These are phyloP conservation scores for Bombus ignitus DNA, from an alignment of 1,140 invertebrate genomes.

Conservation along the genomic window DNA sequence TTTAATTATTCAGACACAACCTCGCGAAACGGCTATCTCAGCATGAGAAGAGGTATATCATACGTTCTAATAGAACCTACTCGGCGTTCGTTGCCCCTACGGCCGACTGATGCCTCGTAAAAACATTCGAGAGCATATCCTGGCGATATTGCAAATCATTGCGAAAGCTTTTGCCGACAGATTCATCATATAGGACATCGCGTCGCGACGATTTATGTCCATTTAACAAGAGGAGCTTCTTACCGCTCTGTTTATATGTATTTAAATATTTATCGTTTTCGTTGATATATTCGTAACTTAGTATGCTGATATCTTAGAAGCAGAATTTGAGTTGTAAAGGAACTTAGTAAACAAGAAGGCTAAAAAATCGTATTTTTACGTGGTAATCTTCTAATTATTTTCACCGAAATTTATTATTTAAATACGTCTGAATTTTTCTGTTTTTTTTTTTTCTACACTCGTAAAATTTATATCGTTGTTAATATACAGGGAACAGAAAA, in stretches of 20 bases:
- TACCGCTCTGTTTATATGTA: neutral
- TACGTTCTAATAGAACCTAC: conserved; percentile 15
- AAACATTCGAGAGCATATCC: conserved; percentile 20
- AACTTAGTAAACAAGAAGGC: too few species aligned
- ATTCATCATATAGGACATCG: neutral
- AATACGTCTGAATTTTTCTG: too few species aligned
- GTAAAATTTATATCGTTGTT: too few species aligned
- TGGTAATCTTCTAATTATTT: too few species aligned
- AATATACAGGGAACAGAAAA: too few species aligned
- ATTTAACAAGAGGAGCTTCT: neutral
- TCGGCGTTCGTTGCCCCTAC: conserved; percentile 15
- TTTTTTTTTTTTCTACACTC: too few species aligned
- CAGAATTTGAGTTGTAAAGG: too few species aligned
- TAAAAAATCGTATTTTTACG: too few species aligned
- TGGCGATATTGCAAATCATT: neutral
- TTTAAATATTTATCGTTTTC: too few species aligned
- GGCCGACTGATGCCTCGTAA: neutral
- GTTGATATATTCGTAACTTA: too few species aligned
- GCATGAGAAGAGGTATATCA: neutral
- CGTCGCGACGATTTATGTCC: neutral
- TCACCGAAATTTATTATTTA: too few species aligned
- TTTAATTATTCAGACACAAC: conserved; percentile 23
- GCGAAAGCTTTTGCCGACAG: neutral
- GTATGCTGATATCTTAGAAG: too few species aligned
- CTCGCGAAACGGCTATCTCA: conserved; percentile 4